Base-by-base conservation (phyloP, 2,888 invertebrate genomes). In the Halocaridina rubra region DNA sequence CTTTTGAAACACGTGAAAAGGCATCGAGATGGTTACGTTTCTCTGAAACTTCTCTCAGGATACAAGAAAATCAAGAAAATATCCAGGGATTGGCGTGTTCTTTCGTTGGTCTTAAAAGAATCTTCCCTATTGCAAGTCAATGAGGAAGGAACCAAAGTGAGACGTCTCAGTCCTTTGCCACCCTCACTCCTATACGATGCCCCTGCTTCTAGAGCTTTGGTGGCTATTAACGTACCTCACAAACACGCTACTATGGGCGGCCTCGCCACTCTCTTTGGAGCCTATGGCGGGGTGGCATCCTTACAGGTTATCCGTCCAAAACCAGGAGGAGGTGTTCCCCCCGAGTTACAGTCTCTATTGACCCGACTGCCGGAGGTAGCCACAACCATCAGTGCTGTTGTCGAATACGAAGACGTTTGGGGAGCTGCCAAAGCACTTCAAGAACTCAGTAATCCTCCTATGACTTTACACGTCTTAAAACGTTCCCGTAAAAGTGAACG, bases 1-100 rank as follows among this genome's bases (percentile, higher is more conserved):
- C 92, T 98, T 69, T 92, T 98, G 88, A 98, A 98, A 91, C 98
- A 98, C 91, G 97, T 98, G 22, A 94, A 96, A 82, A 93, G 98
- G 79, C 98, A 98, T 91, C 97, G 97, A 91, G 97, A 97, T 91
- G 98, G 98, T 27, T 98, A 95, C 91, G 98, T 98, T 16, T 97
- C 97, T 79, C 92, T 98, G 74, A 98, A 98, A 91, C 92, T 98
- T 80, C 96, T 98, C 89, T 97, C 98, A 13, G 97, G 98, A 90
- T 98, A 98, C 91, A 97, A 98, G 90, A 94, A 97, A 88, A 97
- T 98, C 64, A 98, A 98, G 90, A 96, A 97, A 90, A 92, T 98
- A 81, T 97, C 97, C 10, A 96, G 97, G 90, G 97, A 98, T 90
- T 98, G 97, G 96, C 93, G 97, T 88, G 95, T 96, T 24, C 97